These are phyloP conservation scores for Chondrosia reniformis DNA, from an alignment of 37 sponge, comb jelly and placozoan genomes.

Conservation along the genomic window DNA sequence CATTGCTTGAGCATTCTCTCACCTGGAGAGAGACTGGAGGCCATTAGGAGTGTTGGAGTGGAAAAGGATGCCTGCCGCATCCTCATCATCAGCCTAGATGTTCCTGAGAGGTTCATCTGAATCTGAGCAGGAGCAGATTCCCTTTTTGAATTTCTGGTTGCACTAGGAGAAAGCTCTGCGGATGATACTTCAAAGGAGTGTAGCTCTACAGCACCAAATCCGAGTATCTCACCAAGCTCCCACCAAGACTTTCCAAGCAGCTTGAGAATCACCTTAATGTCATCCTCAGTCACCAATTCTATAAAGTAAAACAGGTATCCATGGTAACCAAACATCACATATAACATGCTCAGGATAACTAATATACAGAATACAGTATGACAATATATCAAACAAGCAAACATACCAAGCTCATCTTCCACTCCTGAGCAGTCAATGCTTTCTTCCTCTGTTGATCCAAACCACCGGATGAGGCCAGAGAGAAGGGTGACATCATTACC, in stretches of 20 bases:
- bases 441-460: conserved; percentile 28
- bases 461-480: conserved; percentile 53
- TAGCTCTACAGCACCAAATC: conserved; percentile 42
- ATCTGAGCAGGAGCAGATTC: neutral
- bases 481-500: conserved; percentile 44
- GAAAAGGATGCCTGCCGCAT: neutral
- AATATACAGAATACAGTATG: too few relatives aligned
- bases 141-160: neutral
- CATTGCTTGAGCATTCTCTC: conserved; percentile 56
- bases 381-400: neutral
- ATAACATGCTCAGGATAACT: too few relatives aligned
- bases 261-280: conserved; percentile 21
- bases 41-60: neutral
- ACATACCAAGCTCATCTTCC: neutral
- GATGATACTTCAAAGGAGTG: conserved; percentile 4
- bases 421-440: neutral
- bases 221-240: conserved; percentile 57
- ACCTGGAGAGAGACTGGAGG: conserved; percentile 17
- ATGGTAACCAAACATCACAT: too few relatives aligned
- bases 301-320: neutral
- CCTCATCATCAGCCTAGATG: neutral
- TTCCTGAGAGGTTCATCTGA: neutral
- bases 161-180: neutral
- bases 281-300: conserved; percentile 47
- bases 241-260: conserved; percentile 42